Evolutionary conservation across 2,888 invertebrate species (phyloP), one percentile per base, ranked within the genome.

Genomic region (Spatulosminthurus flaviceps): DNA sequence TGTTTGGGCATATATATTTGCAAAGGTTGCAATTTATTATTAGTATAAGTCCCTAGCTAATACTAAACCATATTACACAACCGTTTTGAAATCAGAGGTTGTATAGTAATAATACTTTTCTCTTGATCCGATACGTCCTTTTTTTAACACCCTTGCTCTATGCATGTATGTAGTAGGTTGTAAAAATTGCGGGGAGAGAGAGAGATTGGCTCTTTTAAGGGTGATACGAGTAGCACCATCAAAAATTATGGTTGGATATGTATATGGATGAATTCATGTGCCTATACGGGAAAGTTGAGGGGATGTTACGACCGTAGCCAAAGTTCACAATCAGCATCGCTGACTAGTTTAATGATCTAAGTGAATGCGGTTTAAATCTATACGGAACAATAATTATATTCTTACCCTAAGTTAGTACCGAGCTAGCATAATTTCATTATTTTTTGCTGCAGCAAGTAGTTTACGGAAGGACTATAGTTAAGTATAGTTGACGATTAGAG

Each of bases 161-260:
- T 21, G 60, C 21, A 21, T 60, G 60, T 21, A n/a, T n/a, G n/a
- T n/a, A 61, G 61, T 13, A n/a, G 4, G 64, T 13, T 19, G 64
- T 64, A 64, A 64, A 64, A 64, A 64, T 64, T 21, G 24, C 24
- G 26, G 64, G 24, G 21, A 64, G 26, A 22, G 24, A 1, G 34
- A 64, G 21, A 64, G 26, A 22, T 24, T 4, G 34, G 34, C 34
- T 34, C 34, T 24, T 64, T 51, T 51, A 2, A 51, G 51, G 51
- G 64, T 64, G 64, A 64, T 64, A 24, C 24, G 64, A 64, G 64
- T 24, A 64, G 64, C 24, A 9, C 64, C 64, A 26, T 64, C 24
- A 64, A 64, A 64, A 64, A 22, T 64, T 64, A 64, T 64, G 11
- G n/a, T 64, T 64, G 24, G 24, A 4, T 64, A 19, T 60, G 19